These are phyloP conservation scores for Leucophora obtusa DNA, from an alignment of 2,888 invertebrate species.

Conservation along the genomic window DNA sequence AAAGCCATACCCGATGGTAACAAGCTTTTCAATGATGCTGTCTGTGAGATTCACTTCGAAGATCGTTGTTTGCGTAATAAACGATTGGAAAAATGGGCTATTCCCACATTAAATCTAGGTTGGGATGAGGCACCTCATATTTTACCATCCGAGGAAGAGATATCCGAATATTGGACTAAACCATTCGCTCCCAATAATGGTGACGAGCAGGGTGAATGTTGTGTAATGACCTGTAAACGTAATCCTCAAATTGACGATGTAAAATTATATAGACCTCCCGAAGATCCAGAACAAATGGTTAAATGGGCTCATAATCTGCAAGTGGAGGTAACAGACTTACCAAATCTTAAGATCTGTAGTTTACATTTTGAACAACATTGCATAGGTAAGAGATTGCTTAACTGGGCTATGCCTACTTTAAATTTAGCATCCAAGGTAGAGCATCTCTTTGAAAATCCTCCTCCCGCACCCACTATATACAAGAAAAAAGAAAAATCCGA, in stretches of 20 bases:
- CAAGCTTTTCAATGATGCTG: conserved; percentile 74
- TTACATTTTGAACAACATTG: conserved; percentile 74
- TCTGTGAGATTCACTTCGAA: conserved; percentile 74
- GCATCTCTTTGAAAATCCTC: conserved; percentile 73
- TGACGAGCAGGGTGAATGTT: conserved; percentile 74
- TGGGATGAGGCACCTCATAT: conserved; percentile 69
- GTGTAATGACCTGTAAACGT: conserved; percentile 72
- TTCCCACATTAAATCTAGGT: conserved; percentile 72
- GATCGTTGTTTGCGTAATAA: conserved; percentile 74
- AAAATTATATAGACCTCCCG: conserved; percentile 72
- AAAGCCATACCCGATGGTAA: conserved; percentile 73
- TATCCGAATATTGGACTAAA: conserved; percentile 70
- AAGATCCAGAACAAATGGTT: conserved; percentile 71
- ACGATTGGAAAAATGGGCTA: conserved; percentile 74
- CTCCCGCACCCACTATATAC: conserved; percentile 60
- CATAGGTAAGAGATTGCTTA: conserved; percentile 73
- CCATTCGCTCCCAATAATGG: conserved; percentile 70
- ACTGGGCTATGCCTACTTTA: conserved; percentile 74
- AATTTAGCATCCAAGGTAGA: conserved; percentile 72
- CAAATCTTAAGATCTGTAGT: conserved; percentile 71
- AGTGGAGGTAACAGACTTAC: conserved; percentile 67
- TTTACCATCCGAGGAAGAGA: conserved; percentile 71
- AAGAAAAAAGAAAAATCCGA: conserved; percentile 55
- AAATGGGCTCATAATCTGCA: conserved; percentile 75
- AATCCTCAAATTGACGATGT: conserved; percentile 75